Conservation (phyloP, 2,113 vertebrate genomes). For the Circaetus cinerascens region DNA sequence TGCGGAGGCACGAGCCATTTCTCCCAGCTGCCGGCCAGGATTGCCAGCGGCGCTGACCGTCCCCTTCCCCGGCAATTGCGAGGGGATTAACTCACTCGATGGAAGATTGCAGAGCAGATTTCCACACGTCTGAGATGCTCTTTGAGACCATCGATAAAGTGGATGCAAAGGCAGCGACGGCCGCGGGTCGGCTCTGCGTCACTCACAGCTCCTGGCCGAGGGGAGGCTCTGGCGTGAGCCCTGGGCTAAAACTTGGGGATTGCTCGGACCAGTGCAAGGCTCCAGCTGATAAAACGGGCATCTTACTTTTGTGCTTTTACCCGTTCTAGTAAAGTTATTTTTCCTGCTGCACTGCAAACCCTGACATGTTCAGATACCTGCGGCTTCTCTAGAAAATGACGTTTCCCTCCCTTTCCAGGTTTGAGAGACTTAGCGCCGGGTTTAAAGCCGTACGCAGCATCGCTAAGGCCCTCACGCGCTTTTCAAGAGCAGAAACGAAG, state of each 20-base stretch:
- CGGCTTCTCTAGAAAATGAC: background rate
- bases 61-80: background rate
- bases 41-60: too few species aligned
- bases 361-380: fast-evolving
- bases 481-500: background rate
- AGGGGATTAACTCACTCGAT: fast-evolving
- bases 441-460: fast-evolving
- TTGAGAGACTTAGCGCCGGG: fast-evolving
- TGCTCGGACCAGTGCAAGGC: background rate
- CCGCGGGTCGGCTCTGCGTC: fast-evolving
- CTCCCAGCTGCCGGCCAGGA: background rate
- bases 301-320: background rate
- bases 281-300: background rate
- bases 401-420: background rate
- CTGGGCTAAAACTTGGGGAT: too few species aligned
- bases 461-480: fast-evolving
- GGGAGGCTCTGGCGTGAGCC: background rate
- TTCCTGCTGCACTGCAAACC: background rate
- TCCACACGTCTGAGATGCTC: background rate
- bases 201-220: background rate
- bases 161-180: background rate
- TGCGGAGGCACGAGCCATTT: fast-evolving
- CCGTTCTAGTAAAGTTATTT: fast-evolving
- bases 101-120: background rate
- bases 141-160: background rate